Percentiles rank a stretch among this genome's conserved stretches.
phyloP scores from a whole-genome alignment of 1,140 invertebrate species.

The Acyrthosiphon pisum region DNA sequence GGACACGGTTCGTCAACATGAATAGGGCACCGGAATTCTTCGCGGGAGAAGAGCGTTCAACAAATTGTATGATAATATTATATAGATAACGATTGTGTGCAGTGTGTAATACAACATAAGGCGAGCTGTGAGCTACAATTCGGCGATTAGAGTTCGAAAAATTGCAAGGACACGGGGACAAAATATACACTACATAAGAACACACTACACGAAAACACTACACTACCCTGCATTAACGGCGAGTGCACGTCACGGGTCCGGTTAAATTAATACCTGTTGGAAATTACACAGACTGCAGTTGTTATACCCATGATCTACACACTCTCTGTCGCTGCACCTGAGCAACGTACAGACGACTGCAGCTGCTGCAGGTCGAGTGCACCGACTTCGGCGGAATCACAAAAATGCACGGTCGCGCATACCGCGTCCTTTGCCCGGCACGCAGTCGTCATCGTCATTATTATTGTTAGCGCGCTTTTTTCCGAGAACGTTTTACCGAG shows the following conservation, averaged over 20 bases:
- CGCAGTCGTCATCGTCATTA: background rate
- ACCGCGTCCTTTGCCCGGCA: background rate
- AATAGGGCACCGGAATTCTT: conserved; percentile 9
- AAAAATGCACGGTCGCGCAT: conserved; percentile 12
- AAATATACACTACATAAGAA: background rate
- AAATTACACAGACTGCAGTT: background rate
- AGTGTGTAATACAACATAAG: background rate
- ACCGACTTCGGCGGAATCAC: conserved; percentile 40
- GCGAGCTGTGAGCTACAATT: no score
- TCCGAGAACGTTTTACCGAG: background rate
- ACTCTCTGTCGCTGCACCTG: background rate
- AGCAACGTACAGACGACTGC: background rate
- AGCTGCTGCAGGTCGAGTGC: background rate
- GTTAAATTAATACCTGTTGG: background rate
- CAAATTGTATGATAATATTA: background rate
- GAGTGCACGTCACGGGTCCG: no score
- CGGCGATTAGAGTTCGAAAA: background rate
- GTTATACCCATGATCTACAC: background rate
- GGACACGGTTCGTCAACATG: conserved; percentile 43
- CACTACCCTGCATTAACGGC: background rate
- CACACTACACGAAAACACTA: background rate
- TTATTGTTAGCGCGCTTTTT: background rate
- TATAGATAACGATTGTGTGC: background rate
- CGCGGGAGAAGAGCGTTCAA: background rate
- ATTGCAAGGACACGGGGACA: background rate